Evolutionary conservation across 2,797 vertebrate genomes (phyloP), one percentile per base, ranked within the genome.

Genomic region (Geotrypetes seraphini): DNA sequence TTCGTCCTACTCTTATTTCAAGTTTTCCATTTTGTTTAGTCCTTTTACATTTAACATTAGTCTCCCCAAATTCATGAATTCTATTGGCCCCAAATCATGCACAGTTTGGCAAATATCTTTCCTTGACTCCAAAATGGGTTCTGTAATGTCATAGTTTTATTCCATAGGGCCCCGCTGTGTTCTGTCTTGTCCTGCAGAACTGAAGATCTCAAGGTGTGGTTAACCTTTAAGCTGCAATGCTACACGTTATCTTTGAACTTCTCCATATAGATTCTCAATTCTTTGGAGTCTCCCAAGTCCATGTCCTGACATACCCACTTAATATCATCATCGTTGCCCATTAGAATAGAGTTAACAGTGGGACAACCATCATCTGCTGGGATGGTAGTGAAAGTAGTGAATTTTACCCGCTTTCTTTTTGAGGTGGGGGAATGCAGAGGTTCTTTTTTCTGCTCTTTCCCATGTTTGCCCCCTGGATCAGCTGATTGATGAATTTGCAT

Each of bases 351-450:
- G 71, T 81, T 88, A 33, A 83, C 80, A 1, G 78, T 71, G 7
- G 89, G 86, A 61, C 82, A 78, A 50, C 80, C 56, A 16, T 72
- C 78, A 17, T 92, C 88, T 0, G 81, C 73, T 2, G 88, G 88
- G 38, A 90, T 83, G 43, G 88, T 84, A 39, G 90, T 90, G 63
- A 96, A 97, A 0, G 92, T 91, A 13, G 87, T 85, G 52, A 99
- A 97, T 71, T 94, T 91, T 12, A 99, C 96, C 25, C 89, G 68
- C 84, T 96, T 98, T 63, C 91, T 75, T 64, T 81, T 86, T 52
- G 87, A 92, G 12, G 90, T 87, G 4, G 93, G 93, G 0, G 95
- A 96, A 69, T 85, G 86, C 24, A 81, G 68, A 1, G 89, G 88
- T 35, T 91, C 87, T 1, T 62, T 54, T 56, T 78, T 90, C 56